A percentile compares a stretch with the other conserved stretches of the same genome.
Conservation (phyloP, 2,113 vertebrate species). For the Cromileptes altivelis region DNA sequence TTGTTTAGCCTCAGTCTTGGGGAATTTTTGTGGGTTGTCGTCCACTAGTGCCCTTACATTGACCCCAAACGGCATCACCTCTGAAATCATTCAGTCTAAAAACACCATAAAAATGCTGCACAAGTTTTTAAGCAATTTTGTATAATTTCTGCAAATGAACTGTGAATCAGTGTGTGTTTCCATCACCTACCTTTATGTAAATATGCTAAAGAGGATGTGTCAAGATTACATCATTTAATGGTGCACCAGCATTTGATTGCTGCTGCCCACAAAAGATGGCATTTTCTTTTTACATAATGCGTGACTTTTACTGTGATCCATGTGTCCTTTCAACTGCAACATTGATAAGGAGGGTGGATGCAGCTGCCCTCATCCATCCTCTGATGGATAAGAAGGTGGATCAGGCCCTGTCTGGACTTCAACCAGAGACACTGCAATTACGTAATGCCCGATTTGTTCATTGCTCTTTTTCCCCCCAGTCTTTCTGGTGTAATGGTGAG, state of each 20-base stretch:
- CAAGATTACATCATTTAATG: background rate
- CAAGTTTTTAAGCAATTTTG: background rate
- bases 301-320: background rate
- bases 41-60: background rate
- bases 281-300: constrained; percentile 12
- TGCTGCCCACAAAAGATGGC: background rate
- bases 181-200: background rate
- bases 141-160: background rate
- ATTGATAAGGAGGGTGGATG: background rate
- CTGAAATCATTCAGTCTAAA: background rate
- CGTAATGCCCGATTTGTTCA: background rate
- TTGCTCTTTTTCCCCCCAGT: too few relatives aligned
- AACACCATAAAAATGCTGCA: background rate
- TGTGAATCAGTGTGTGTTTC: background rate
- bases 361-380: background rate
- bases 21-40: background rate
- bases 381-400: background rate
- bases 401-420: background rate
- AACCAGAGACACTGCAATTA: background rate
- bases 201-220: background rate
- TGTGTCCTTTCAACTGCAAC: background rate
- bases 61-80: background rate
- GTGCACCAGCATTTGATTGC: background rate
- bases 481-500: background rate
- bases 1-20: too few relatives aligned